Base-by-base conservation (phyloP, 2,113 vertebrate species). In the Delphinus delphis region DNA sequence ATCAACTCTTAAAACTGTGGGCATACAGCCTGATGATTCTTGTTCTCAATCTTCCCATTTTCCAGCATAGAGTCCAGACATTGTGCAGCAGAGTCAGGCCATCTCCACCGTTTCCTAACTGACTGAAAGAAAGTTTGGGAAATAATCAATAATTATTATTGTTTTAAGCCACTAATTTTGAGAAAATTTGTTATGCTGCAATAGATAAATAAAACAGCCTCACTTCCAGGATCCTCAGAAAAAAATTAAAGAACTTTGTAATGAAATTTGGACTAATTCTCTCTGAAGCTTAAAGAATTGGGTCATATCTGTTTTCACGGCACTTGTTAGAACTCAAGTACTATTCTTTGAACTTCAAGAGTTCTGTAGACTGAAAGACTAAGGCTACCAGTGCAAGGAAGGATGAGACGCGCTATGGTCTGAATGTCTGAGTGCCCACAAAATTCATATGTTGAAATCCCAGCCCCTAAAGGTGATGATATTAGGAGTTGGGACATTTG, bases 221-320 rank as follows among this genome's bases (percentile, higher is more conserved):
- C 10, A 88, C 33, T 94, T 21, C 31, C 65, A 93, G 31, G 33
- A 68, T 38, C 12, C 53, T 53, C 36, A 70, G 77, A 77, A 88
- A 86, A 81, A 77, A 77, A 58, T 80, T 28, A 21, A 50, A 73
- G 14, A 50, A 63, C 0, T 62, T 31, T 77, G 6, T 85, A 21
- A 60, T 83, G 20, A 58, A 95, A 88, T 83, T 88, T 86, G 70
- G 31, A 89, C 21, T 60, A 47, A 50, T 93, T 93, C 71, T 82
- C 41, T 68, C 36, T 82, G n/a, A 91, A 86, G 15, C 50, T 38
- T 81, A 65, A 84, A 89, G 53, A 92, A 55, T 63, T 60, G 71
- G 23, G 38, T 71, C 33, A 11, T 47, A 41, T 50, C 50, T 93
- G 41, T 77, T 47, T 87, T 71, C 44, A 28, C 2, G 26, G 71